Base-by-base conservation (phyloP, 2,113 vertebrate genomes). In the Eonycteris spelaea region DNA sequence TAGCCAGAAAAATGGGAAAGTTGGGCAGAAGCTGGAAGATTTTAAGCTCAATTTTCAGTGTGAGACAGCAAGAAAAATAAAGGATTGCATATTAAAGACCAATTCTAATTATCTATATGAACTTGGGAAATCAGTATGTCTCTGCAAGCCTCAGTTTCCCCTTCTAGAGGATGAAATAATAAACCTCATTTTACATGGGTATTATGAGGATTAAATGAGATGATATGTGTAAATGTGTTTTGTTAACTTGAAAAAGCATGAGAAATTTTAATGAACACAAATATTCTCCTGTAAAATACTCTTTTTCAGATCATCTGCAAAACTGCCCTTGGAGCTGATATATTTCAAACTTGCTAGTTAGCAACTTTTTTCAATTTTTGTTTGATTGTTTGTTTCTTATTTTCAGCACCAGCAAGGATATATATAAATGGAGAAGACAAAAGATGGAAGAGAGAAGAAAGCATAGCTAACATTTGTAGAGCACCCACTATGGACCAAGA, bases 251-350 rank as follows among this genome's bases (percentile, higher is more conserved):
- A 94, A 68, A 91, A 55, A 73, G 5, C 30, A 8, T 51, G n/a
- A 79, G 55, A 88, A 91, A 84, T 88, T 91, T 79, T 8, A 63
- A 87, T 65, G 38, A 93, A 95, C 21, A 90, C 43, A 90, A 93
- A 61, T 63, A 91, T 6, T 11, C 40, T 78, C 86, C 79, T 67
- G 24, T 16, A 84, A 91, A 91, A 71, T 78, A 22, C 43, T 92
- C 68, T 65, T 10, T 78, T 77, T 95, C 45, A 87, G 68, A 83
- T 43, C 86, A 93, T 57, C 35, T 93, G 24, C 24, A 87, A 87
- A 77, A 55, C 70, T 77, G 33, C 33, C 77, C 55, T 70, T 90
- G 30, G 48, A 43, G 48, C 13, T 59, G 51, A 92, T 68, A 83
- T 65, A 77, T 65, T 78, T 74, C 68, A 93, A 19, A 11, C 65